phyloP scores from a whole-genome alignment of 2,113 vertebrate genomes.

The Campylomormyrus tamandua region DNA sequence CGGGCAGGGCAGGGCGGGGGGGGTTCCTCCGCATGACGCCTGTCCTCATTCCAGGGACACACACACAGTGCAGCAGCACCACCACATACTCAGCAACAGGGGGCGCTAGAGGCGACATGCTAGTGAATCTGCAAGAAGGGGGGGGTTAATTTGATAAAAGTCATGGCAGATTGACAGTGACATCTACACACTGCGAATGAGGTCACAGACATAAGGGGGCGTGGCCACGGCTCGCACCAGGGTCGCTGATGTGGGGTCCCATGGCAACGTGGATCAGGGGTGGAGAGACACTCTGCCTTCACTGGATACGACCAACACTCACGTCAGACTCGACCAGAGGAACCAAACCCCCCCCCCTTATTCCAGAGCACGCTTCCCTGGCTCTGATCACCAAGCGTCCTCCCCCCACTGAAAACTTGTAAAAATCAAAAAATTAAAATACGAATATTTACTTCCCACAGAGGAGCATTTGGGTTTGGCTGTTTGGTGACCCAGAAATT shows the following conservation, averaged over 20 bases:
- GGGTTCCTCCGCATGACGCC: neutral
- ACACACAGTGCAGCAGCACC: neutral
- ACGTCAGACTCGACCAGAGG: too few species aligned
- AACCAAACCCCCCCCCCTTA: neutral
- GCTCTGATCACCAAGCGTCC: neutral
- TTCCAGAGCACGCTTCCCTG: neutral
- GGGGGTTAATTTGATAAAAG: neutral
- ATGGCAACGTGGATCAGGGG: neutral
- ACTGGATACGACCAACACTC: neutral
- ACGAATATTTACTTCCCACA: neutral
- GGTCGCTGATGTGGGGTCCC: neutral
- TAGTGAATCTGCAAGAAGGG: neutral
- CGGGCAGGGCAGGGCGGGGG: neutral
- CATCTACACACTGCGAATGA: neutral
- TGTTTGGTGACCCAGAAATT: conserved; percentile 15
- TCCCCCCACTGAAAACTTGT: neutral
- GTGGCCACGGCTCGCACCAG: neutral
- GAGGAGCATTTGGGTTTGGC: conserved; percentile 5
- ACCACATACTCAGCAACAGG: neutral
- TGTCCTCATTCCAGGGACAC: neutral
- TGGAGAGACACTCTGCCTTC: neutral
- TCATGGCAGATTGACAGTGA: neutral
- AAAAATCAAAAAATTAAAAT: neutral
- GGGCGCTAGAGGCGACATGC: neutral
- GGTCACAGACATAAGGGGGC: neutral